Evolutionary conservation across 2,113 vertebrate genomes (phyloP).

Genomic region (Phycodurus eques): DNA sequence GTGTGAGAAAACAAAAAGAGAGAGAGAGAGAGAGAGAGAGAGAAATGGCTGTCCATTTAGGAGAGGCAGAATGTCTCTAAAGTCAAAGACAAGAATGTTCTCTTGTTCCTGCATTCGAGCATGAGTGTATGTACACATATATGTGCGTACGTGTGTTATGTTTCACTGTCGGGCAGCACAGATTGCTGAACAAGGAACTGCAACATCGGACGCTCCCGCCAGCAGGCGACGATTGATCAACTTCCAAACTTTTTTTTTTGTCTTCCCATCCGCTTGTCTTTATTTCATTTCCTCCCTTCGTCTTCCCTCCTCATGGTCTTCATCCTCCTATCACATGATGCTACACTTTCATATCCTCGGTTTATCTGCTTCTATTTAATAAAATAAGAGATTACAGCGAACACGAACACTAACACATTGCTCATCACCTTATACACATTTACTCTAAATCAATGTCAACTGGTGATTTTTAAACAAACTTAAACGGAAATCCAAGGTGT

Average conservation of each 20-base stretch:
- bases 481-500: too few relatives aligned
- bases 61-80: neutral
- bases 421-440: neutral
- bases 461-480: too few relatives aligned
- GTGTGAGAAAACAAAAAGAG: neutral
- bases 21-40: neutral
- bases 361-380: neutral
- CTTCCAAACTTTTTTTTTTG: slow-evolving; percentile 31
- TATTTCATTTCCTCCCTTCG: slow-evolving; percentile 7
- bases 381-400: neutral
- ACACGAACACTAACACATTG: neutral
- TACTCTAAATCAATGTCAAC: neutral
- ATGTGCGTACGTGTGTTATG: slow-evolving; percentile 1
- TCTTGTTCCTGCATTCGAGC: neutral
- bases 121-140: neutral
- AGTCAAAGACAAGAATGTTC: neutral
- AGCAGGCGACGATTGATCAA: slow-evolving; percentile 57
- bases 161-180: slow-evolving; percentile 46
- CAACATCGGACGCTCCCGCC: slow-evolving; percentile 50
- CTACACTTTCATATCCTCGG: neutral
- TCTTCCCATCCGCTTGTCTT: slow-evolving; percentile 3
- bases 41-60: neutral
- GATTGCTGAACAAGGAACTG: slow-evolving; percentile 61
- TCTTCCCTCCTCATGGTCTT: slow-evolving; percentile 1
- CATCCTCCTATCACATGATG: neutral